These are phyloP conservation scores for Ictidomys tridecemlineatus DNA, from an alignment of 2,113 vertebrate species.

Conservation along the genomic window DNA sequence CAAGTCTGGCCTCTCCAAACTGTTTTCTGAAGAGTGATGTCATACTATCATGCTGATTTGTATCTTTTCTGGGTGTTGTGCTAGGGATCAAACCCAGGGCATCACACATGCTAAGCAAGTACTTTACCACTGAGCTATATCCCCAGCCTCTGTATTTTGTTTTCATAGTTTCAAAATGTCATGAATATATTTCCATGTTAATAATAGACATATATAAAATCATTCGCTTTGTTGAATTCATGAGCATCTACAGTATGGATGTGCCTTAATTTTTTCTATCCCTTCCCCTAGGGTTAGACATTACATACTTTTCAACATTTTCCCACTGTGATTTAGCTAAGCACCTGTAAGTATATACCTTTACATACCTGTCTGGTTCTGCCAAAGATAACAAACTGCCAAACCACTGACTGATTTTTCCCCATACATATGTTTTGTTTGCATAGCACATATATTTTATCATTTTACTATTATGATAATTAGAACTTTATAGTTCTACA, in stretches of 20 bases:
- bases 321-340: not conserved
- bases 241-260: not conserved
- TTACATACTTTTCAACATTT: slow-evolving; percentile 42
- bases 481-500: too few relatives aligned
- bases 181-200: not conserved
- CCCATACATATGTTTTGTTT: slow-evolving; percentile 55
- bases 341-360: not conserved
- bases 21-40: slow-evolving; percentile 45
- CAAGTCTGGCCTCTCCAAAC: not conserved
- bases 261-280: not conserved
- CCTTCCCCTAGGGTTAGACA: not conserved
- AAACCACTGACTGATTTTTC: slow-evolving; percentile 40
- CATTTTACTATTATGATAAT: too few relatives aligned
- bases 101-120: too few relatives aligned
- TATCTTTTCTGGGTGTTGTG: not conserved
- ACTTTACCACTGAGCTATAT: not conserved
- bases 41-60: slow-evolving; percentile 46
- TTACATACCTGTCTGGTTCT: not conserved
- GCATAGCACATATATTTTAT: not conserved
- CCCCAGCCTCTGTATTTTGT: not conserved
- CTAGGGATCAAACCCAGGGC: not conserved
- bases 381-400: slow-evolving; percentile 38
- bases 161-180: slow-evolving; percentile 3
- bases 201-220: slow-evolving; percentile 30
- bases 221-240: slow-evolving; percentile 58